phyloP scores from a whole-genome alignment of 2,797 vertebrate genomes.

The Sebastiscus tertius region DNA sequence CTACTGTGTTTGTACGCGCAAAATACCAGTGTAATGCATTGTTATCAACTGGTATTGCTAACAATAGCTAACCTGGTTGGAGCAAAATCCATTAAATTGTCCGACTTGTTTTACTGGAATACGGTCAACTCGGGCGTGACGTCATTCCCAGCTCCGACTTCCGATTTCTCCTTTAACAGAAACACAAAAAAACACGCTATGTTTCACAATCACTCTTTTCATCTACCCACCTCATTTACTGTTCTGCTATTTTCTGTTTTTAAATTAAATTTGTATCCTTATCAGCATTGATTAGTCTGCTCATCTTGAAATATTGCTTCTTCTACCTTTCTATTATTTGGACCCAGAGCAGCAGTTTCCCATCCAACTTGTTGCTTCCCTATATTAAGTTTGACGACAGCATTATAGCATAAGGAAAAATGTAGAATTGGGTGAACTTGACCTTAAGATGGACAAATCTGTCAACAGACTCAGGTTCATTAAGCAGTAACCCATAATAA shows the following conservation, averaged over 20 bases:
- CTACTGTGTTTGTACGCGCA: neutral
- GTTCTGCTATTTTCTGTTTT: neutral
- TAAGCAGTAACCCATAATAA: neutral
- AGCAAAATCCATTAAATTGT: accelerated
- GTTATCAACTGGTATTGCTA: neutral
- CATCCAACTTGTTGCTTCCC: neutral
- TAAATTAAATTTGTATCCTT: neutral
- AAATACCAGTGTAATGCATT: neutral
- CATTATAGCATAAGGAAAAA: neutral
- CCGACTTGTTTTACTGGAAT: neutral
- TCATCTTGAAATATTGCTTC: neutral
- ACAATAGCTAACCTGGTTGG: neutral
- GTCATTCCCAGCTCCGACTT: neutral
- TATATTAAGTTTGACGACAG: neutral
- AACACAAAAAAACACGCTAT: neutral
- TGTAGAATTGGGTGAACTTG: neutral
- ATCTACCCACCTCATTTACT: neutral
- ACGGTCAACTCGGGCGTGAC: accelerated
- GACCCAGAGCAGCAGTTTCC: neutral
- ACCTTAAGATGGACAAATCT: neutral
- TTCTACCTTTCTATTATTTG: neutral
- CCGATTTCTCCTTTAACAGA: neutral
- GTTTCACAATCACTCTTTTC: neutral
- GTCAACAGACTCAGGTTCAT: conserved; percentile 7
- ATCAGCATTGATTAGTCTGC: neutral